Evolutionary conservation across 2,113 vertebrate species (phyloP), one percentile per base, ranked within the genome.

Genomic region (Pachycephala philippinensis): DNA sequence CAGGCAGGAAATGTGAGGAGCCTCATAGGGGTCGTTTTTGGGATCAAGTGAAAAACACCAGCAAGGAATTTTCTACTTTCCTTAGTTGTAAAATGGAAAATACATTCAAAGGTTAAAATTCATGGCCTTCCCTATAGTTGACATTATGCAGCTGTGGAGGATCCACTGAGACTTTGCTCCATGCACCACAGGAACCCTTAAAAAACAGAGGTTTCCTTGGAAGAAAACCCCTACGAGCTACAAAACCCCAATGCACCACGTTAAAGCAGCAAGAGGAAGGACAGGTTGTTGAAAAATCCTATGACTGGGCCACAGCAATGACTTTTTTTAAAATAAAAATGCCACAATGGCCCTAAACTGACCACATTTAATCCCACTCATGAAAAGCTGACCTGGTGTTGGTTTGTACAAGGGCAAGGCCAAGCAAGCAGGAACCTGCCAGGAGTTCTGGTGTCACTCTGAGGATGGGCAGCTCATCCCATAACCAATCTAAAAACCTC

Each of bases 21-120:
- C 7, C 7, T 85, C 42, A 5, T 1, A 22, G 28, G 23, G 33
- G 33, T 10, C 0, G 0, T 44, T 76, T 42, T 33, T 47, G 33
- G 35, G 21, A 61, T 15, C 9, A 56, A 54, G 19, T 28, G 57
- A n/a, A 15, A 52, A 50, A 65, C 21, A 15, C 5, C 31, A 21
- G 1, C 31, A 54, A 39, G 40, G 44, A 78, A 81, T 15, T 8
- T 89, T 64, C 14, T 52, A 6, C 7, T 49, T 31, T 28, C 8
- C 21, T 70, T 33, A 45, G 6, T 21, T 8, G 13, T 56, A 20
- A 65, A 66, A 54, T 15, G 15, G 8, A 71, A 82, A 85, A 37
- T 11, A 35, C 21, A 22, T 5, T 54, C 3, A 19, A n/a, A 49
- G 9, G 9, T 47, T 54, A 44, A 89, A 81, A 91, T 35, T 18